Evolutionary conservation across 2,797 vertebrate species (phyloP).

Genomic region (Diplodus puntazzo): DNA sequence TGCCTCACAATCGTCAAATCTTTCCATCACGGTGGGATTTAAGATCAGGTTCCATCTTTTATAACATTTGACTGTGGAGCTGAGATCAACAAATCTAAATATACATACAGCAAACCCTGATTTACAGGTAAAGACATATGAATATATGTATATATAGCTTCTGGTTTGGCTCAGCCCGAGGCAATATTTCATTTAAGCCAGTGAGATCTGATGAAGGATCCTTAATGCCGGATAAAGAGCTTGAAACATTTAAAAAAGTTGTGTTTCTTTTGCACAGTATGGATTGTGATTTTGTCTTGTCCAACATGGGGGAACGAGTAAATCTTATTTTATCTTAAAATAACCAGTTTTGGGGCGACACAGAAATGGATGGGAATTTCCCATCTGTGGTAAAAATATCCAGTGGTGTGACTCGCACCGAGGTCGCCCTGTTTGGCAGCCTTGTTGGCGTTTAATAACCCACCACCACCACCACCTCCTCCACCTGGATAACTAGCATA

Average conservation of each 20-base stretch:
- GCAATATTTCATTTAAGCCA: background rate
- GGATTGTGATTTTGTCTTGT: no score
- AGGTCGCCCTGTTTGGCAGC: no score
- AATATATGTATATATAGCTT: background rate
- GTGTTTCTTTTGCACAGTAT: background rate
- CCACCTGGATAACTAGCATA: no score
- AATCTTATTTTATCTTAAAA: no score
- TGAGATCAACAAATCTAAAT: background rate
- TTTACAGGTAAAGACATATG: background rate
- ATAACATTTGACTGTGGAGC: background rate
- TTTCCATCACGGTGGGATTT: background rate
- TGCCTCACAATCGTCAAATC: background rate
- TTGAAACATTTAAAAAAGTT: background rate
- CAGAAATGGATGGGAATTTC: no score
- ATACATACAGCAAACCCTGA: background rate
- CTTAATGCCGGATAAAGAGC: background rate
- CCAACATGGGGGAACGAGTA: no score
- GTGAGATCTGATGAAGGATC: conserved; percentile 4
- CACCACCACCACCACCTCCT: no score
- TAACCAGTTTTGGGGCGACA: no score
- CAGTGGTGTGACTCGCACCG: no score
- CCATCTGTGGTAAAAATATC: no score
- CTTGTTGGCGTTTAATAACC: no score
- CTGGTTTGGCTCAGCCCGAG: background rate
- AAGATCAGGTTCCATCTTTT: background rate